Conservation (phyloP, 1,140 invertebrate genomes). For the Ips nitidus region DNA sequence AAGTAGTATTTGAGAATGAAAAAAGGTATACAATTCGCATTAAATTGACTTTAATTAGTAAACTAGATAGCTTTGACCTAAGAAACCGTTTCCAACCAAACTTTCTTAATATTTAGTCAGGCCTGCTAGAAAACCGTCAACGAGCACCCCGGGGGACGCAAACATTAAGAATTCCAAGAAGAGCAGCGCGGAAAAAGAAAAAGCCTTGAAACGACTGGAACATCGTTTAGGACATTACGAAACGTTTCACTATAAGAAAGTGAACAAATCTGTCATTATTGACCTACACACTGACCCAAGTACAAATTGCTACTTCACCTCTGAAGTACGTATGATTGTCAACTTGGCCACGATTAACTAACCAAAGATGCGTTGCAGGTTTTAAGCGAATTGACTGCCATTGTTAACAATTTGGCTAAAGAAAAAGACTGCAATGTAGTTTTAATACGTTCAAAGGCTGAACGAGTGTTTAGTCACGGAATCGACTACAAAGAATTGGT, state of each 20-base stretch:
- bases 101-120: too few relatives aligned
- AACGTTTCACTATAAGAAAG: slow-evolving; percentile 62
- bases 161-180: too few relatives aligned
- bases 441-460: slow-evolving; percentile 61
- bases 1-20: too few relatives aligned
- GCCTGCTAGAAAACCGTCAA: too few relatives aligned
- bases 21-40: too few relatives aligned
- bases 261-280: slow-evolving; percentile 60
- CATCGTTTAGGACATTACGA: slow-evolving; percentile 56
- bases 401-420: slow-evolving; percentile 59
- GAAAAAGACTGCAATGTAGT: slow-evolving; percentile 66
- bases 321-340: slow-evolving; percentile 30
- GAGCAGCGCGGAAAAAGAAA: slow-evolving; percentile 17
- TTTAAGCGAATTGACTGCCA: slow-evolving; percentile 64
- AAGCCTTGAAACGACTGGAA: slow-evolving; percentile 37
- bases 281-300: slow-evolving; percentile 32
- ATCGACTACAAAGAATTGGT: slow-evolving; percentile 65
- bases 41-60: too few relatives aligned
- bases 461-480: slow-evolving; percentile 69
- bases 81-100: too few relatives aligned
- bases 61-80: too few relatives aligned
- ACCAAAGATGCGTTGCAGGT: slow-evolving; percentile 50
- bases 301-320: slow-evolving; percentile 34
- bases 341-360: too few relatives aligned
- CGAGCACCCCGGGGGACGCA: too few relatives aligned